Percentiles rank a stretch among this genome's conserved stretches.
Conservation (phyloP, 2,797 vertebrate genomes). For the Smutsia temminckii region DNA sequence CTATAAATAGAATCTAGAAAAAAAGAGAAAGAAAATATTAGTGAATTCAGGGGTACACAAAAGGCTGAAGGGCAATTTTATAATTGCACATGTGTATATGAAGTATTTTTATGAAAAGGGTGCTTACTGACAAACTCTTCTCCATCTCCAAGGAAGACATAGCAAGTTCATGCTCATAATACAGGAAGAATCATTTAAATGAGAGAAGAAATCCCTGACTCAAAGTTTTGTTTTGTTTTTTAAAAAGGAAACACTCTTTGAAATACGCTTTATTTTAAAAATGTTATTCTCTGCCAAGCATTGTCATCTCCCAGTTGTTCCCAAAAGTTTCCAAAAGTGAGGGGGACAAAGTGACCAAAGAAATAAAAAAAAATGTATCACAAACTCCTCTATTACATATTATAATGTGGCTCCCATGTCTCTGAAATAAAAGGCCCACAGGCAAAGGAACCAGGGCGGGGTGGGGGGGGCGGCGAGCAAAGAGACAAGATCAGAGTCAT, state of each 20-base stretch:
- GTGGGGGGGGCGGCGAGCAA: neutral
- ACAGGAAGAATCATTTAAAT: neutral
- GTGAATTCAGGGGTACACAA: neutral
- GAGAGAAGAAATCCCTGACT: neutral
- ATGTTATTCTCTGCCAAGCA: neutral
- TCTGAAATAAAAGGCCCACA: neutral
- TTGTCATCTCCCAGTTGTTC: neutral
- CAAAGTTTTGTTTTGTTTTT: neutral
- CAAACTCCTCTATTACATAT: neutral
- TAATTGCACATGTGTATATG: neutral
- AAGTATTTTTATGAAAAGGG: conserved; percentile 37
- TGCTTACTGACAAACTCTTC: neutral
- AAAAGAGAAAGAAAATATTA: neutral
- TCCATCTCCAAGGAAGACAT: neutral
- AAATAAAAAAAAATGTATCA: neutral
- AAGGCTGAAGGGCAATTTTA: neutral
- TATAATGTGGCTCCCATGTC: neutral
- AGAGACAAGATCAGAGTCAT: neutral
- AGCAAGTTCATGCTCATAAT: neutral
- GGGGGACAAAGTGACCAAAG: neutral
- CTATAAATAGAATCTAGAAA: neutral
- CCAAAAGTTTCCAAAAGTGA: neutral
- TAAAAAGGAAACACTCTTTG: neutral
- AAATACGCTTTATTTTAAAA: neutral
- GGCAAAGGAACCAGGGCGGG: neutral